Conservation (phyloP, 2,113 vertebrate genomes). For the Gallinago undulata region DNA sequence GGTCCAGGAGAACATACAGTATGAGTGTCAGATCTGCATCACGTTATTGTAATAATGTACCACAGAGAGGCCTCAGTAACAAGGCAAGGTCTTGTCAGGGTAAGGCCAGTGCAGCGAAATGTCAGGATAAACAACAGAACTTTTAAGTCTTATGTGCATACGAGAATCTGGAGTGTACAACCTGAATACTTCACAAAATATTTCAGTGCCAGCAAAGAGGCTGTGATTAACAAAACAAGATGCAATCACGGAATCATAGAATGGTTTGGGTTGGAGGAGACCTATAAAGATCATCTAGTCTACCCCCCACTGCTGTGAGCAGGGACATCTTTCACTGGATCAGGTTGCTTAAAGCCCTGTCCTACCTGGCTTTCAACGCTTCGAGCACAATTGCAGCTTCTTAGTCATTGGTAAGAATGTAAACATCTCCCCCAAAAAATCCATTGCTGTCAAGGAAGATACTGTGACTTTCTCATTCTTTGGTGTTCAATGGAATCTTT, state of each 20-base stretch:
- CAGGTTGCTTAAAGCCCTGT: background rate
- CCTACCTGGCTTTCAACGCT: background rate
- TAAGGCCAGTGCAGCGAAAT: background rate
- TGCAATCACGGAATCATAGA: background rate
- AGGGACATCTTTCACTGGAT: background rate
- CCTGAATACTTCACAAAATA: background rate
- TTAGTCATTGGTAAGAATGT: background rate
- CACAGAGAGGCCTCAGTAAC: background rate
- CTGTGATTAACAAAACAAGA: background rate
- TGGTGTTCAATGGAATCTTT: background rate
- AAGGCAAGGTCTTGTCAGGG: background rate
- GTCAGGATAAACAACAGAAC: background rate
- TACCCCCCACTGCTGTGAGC: background rate
- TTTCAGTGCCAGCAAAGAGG: background rate
- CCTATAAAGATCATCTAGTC: background rate
- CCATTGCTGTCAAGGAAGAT: background rate
- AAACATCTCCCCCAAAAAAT: background rate
- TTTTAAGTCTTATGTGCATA: background rate
- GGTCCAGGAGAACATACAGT: background rate
- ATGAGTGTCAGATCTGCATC: background rate
- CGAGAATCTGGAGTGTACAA: accelerated
- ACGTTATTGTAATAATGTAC: background rate
- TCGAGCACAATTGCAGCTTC: background rate
- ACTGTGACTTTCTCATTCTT: background rate
- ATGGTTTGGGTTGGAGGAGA: background rate